phyloP scores from a whole-genome alignment of 2,113 vertebrate species.

The Conger conger region DNA sequence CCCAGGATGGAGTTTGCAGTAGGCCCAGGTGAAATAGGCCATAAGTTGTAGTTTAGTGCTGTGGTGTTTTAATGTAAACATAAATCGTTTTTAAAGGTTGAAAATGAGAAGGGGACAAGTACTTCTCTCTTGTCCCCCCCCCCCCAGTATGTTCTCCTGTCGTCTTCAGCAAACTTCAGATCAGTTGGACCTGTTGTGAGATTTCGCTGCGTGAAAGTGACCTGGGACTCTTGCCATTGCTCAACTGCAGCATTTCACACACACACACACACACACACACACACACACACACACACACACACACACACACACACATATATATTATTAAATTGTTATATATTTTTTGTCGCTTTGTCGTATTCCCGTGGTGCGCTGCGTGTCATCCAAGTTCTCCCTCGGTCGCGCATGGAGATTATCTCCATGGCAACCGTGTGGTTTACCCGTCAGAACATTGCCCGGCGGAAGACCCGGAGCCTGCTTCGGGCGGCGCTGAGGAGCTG shows the following conservation, averaged over 20 bases:
- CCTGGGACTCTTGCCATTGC: background rate
- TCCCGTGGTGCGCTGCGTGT: background rate
- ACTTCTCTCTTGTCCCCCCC: too few relatives aligned
- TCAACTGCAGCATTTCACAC: background rate
- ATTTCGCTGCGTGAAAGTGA: background rate
- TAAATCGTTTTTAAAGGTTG: too few relatives aligned
- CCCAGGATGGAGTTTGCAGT: too few relatives aligned
- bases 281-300: too few relatives aligned
- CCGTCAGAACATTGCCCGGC: constrained; percentile 1
- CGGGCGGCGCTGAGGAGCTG: background rate
- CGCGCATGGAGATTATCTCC: background rate
- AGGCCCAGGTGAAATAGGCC: too few relatives aligned
- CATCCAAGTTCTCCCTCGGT: constrained; percentile 7
- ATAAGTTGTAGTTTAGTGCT: too few relatives aligned
- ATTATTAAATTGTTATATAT: background rate
- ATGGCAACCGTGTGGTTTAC: constrained; percentile 15
- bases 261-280: too few relatives aligned
- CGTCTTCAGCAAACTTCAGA: background rate
- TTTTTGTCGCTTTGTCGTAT: background rate
- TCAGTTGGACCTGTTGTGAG: background rate
- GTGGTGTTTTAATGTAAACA: too few relatives aligned
- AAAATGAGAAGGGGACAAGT: too few relatives aligned
- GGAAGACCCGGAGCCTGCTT: background rate
- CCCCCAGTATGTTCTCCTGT: background rate
- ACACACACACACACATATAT: too few relatives aligned